A percentile compares a stretch with the other conserved stretches of the same genome.
These are phyloP conservation scores for Holacanthella duospinosa DNA, from an alignment of 2,888 invertebrate genomes.

Conservation along the genomic window DNA sequence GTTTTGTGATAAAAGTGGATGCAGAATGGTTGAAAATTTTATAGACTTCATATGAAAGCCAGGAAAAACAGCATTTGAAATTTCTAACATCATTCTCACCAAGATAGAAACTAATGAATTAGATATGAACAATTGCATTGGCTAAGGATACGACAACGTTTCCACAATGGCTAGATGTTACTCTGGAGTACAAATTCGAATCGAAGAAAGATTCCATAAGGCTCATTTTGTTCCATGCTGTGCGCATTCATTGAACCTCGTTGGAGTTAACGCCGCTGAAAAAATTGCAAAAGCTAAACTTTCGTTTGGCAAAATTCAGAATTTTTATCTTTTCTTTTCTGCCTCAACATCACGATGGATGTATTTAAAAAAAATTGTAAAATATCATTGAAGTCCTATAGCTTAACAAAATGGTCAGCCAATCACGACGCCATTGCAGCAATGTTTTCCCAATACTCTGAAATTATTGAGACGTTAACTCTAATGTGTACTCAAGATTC, in stretches of 20 bases:
- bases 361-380: neutral
- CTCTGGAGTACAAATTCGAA: constrained; percentile 1
- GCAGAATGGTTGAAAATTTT: neutral
- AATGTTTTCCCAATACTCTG: neutral
- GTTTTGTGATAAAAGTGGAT: neutral
- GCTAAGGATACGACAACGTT: constrained; percentile 3
- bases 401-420: neutral
- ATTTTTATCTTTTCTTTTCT: neutral
- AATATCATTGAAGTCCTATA: neutral
- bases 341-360: neutral
- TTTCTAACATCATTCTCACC: neutral
- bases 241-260: neutral
- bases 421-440: neutral
- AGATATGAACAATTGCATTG: neutral
- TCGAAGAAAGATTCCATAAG: neutral
- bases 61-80: neutral
- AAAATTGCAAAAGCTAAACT: neutral
- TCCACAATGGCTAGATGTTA: neutral
- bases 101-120: neutral
- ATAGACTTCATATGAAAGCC: neutral
- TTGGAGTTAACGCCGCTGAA: neutral
- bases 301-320: constrained; percentile 1
- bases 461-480: neutral
- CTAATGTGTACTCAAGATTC: neutral
- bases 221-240: constrained; percentile 1